These are phyloP conservation scores for Monochamus saltuarius DNA, from an alignment of 1,140 invertebrate genomes.

Conservation along the genomic window DNA sequence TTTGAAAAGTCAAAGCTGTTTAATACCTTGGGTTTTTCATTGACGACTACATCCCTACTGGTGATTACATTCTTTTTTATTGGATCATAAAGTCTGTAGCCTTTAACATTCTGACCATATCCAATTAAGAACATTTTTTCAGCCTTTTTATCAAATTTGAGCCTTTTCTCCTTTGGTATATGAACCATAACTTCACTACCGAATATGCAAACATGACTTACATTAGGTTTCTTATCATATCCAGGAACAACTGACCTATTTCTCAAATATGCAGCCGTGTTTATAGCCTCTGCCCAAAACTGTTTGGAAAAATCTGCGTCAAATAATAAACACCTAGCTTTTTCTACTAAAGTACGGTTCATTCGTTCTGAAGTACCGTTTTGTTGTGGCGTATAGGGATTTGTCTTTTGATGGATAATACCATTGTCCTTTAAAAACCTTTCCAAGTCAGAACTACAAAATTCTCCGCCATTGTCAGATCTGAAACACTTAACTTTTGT, in stretches of 20 bases:
- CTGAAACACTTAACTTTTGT: constrained; percentile 16
- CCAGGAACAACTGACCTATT: no score
- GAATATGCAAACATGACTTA: no score
- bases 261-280: constrained; percentile 37
- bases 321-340: constrained; percentile 44
- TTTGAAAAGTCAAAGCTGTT: neutral
- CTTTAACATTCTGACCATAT: constrained; percentile 38
- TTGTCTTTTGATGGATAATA: constrained; percentile 15
- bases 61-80: constrained; percentile 11
- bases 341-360: constrained; percentile 34
- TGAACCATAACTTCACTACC: no score
- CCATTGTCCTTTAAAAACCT: constrained; percentile 19
- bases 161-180: neutral
- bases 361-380: neutral
- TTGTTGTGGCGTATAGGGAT: no score
- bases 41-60: constrained; percentile 14
- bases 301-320: constrained; percentile 36
- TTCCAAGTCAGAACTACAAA: constrained; percentile 9
- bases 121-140: constrained; percentile 40
- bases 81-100: constrained; percentile 24
- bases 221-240: no score
- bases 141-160: constrained; percentile 44
- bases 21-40: neutral
- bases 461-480: constrained; percentile 17
- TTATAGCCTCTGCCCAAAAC: constrained; percentile 50